Conservation (phyloP, 2,797 vertebrate genomes). For the Syngnathus rostellatus region DNA sequence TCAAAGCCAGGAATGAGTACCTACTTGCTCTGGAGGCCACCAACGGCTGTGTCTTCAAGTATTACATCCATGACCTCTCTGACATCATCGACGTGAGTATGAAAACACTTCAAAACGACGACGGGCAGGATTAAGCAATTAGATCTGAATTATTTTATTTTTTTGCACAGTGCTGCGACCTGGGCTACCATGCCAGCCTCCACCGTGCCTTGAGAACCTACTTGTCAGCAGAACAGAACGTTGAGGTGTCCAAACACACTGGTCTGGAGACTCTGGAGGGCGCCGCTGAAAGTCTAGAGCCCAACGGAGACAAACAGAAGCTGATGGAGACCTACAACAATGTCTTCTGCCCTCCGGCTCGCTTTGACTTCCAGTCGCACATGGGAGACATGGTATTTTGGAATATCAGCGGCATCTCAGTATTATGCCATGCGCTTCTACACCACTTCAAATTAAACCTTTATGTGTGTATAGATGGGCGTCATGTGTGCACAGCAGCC, state of each 20-base stretch:
- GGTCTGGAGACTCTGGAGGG: slow-evolving; percentile 89
- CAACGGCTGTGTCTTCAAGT: slow-evolving; percentile 96
- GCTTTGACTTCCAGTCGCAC: slow-evolving; percentile 97
- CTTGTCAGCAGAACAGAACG: slow-evolving; percentile 91
- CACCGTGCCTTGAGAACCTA: slow-evolving; percentile 91
- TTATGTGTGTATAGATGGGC: slow-evolving; percentile 70
- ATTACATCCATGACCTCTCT: slow-evolving; percentile 96
- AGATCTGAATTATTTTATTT: not conserved
- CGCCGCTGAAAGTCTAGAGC: slow-evolving; percentile 87
- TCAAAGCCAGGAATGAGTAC: slow-evolving; percentile 96
- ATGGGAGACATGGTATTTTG: slow-evolving; percentile 90
- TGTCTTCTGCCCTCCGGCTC: slow-evolving; percentile 92
- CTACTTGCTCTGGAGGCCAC: slow-evolving; percentile 92
- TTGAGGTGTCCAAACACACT: slow-evolving; percentile 88
- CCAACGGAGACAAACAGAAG: slow-evolving; percentile 90
- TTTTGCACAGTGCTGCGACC: slow-evolving; percentile 86
- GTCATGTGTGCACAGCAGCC: slow-evolving; percentile 88
- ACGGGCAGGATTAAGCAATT: no score
- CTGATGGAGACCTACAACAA: slow-evolving; percentile 98
- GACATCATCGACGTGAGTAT: slow-evolving; percentile 95
- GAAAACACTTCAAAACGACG: slow-evolving; percentile 1
- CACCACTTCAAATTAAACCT: not conserved
- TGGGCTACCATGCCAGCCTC: slow-evolving; percentile 95
- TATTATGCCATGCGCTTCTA: not conserved
- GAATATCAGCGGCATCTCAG: not conserved